Percentiles rank a stretch among this genome's conserved stretches.
phyloP scores from a whole-genome alignment of 2,113 vertebrate genomes.

The Micromys minutus region DNA sequence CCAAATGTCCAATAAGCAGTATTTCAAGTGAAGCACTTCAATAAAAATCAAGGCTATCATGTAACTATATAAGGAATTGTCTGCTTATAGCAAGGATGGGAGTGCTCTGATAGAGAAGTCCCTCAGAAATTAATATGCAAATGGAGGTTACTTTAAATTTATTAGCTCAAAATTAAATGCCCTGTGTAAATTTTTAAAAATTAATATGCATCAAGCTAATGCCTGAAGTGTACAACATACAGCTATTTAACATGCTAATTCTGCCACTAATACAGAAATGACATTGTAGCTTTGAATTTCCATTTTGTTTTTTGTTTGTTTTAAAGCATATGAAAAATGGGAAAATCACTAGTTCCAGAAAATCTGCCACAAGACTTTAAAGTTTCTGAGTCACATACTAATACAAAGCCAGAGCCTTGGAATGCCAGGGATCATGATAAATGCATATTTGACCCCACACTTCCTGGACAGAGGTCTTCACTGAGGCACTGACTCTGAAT shows the following conservation, averaged over 20 bases:
- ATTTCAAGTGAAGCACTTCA: background rate
- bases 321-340: background rate
- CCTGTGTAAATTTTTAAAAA: too few species aligned
- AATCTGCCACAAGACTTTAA: background rate
- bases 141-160: too few species aligned
- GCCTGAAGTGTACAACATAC: background rate
- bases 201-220: background rate
- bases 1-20: background rate
- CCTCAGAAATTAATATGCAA: background rate
- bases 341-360: background rate
- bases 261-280: background rate
- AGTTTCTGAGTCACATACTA: background rate
- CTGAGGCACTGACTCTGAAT: background rate
- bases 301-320: background rate
- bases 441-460: background rate
- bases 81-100: background rate
- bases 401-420: background rate
- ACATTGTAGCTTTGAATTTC: background rate
- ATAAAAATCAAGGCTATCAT: background rate
- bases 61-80: background rate
- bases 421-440: background rate
- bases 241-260: background rate
- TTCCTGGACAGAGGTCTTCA: constrained; percentile 22
- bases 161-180: too few species aligned
- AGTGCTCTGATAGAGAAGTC: background rate